Base-by-base conservation (phyloP, 2,797 vertebrate species). In the Lepus townsendii region DNA sequence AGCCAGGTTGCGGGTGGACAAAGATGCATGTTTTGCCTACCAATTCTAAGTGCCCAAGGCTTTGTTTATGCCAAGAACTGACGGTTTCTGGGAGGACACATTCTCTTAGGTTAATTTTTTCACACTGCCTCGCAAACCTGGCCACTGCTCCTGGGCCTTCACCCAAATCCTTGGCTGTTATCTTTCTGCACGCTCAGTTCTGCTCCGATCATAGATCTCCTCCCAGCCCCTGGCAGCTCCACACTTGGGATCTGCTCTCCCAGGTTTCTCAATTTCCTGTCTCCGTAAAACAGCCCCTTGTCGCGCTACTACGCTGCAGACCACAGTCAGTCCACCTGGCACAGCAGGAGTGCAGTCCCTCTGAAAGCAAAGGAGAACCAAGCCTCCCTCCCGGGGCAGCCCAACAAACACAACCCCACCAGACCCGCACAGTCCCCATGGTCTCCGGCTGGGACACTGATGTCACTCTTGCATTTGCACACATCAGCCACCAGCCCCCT, bases 191-290 rank as follows among this genome's bases (percentile, higher is more conserved):
- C 9, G 30, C 69, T 86, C 76, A 72, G 22, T 30, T 60, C 54
- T 22, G 16, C 32, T 84, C 30, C 60, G 10, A 0, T 32, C 38
- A 52, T 13, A 0, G 7, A 17, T 84, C 93, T 92, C 62, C 57
- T 89, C 35, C 22, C 71, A 68, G 50, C 16, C 17, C 50, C 10
- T 62, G 9, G 20, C 0, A 27, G 5, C 9, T 66, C 65, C n/a
- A 8, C 50, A 7, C 24, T 6, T 5, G 30, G 72, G 57, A 30
- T 72, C 78, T n/a, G 12, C 69, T 77, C 24, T 76, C 77, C 38
- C 27, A 60, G 19, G 19, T 27, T 66, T 47, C 84, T 91, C 79
- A 10, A 13, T 91, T 91, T 96, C 95, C 90, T 93, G 76, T 60
- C 66, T 80, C 54, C 47, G 6, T 24, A 66, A 94, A 54, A 13